Evolutionary conservation across 2,888 invertebrate species (phyloP), one percentile per base, ranked within the genome.

Genomic region (Stenoptilia bipunctidactyla): DNA sequence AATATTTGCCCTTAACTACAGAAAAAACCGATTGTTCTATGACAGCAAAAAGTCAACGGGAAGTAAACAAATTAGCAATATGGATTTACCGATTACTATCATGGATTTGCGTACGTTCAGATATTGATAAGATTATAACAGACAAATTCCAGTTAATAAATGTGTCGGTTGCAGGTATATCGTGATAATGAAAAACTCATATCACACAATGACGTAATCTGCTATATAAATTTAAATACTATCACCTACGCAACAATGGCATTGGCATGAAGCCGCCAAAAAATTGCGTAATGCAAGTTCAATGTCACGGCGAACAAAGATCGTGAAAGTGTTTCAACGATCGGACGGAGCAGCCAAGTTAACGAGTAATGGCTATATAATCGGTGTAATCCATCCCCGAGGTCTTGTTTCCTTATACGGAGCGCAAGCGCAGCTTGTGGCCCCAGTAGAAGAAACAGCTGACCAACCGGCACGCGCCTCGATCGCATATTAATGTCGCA

Each of bases 381-480:
- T 80, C 75, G 70, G 40, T 68, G 80, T 80, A 82, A 80, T 82
- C 75, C 79, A 73, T 75, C 79, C 73, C 58, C 66, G 51, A 60
- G 41, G 67, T 53, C 75, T 59, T 59, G 77, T 77, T 80, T 75
- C 80, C 80, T 65, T 83, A 65, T 75, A 80, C 63, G 82, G 79
- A 57, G 61, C 61, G 73, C 82, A 80, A 57, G 61, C 61, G 73
- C 82, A 80, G 80, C 82, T 79, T 77, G 80, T 63, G 60, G 58
- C 59, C 66, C 9, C 59, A 72, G 72, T 77, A 77, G 76, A 71
- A 77, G 72, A 76, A 72, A 76, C 82, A 83, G 79, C 82, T 83
- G 82, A 82, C 68, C 68, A 66, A 48, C 34, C 63, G 66, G 80
- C 80, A 79, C 82, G 80, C 76, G 79, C 71, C 67, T 64, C 65